Evolutionary conservation across 2,797 vertebrate genomes (phyloP), one percentile per base, ranked within the genome.

Genomic region (Alcedo quadribrachys): DNA sequence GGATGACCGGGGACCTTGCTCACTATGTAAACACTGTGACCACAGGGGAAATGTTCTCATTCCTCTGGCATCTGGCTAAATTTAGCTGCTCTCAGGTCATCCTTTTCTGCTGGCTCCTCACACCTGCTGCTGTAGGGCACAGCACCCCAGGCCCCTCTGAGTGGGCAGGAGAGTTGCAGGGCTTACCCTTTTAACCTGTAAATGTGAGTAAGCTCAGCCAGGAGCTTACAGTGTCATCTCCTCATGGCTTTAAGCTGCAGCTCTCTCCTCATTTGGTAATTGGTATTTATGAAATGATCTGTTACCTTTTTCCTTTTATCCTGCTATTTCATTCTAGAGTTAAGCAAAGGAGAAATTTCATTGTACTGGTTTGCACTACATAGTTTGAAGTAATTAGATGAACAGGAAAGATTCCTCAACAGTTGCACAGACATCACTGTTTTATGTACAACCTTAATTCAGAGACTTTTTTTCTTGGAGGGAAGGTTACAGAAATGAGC

Each of bases 41-140:
- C 94, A 90, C 88, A 78, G 95, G 93, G 95, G 93, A 95, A 94
- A 5, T 95, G 94, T 32, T 57, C 92, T 96, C 95, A 96, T 71
- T 42, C 5, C 42, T 6, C 57, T 1, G 92, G 95, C 81, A 96
- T 94, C 86, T 89, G 81, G 30, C 93, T 94, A 95, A 93, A 93
- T 93, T 91, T 94, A 94, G 93, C 85, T 32, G 78, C 88, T 94
- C 19, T 94, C 28, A 82, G 53, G 11, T 94, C 95, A 94, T 57
- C 82, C 66, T 48, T 61, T 35, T 20, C 82, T 4, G 2, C 91
- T 14, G 85, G 8, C 45, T 45, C 70, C 66, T 62, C 4, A 0
- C 45, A 70, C 27, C 57, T 7, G 46, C 3, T 4, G 58, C 69
- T 43, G 85, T 30, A 5, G 1, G 14, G 66, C 27, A 0, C 20